Percentiles rank a stretch among this genome's conserved stretches.
phyloP scores from a whole-genome alignment of 2,888 invertebrate species.

The Leptinotarsa peninsularis region DNA sequence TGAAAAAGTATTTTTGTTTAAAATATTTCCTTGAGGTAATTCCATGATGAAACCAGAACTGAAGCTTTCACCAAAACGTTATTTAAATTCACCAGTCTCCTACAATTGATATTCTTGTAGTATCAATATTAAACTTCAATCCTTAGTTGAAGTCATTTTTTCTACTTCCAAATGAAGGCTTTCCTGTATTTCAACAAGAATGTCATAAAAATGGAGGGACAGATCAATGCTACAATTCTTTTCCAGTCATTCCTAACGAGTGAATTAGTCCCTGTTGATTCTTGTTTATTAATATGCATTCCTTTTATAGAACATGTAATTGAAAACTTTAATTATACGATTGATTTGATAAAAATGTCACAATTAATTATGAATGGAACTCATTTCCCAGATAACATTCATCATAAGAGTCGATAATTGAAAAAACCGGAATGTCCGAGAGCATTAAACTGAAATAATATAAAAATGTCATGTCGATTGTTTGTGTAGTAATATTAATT shows the following conservation, averaged over 20 bases:
- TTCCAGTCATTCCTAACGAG: not conserved
- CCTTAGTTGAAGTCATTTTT: not conserved
- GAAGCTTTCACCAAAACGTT: not conserved
- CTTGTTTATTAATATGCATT: constrained; percentile 4
- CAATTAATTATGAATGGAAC: constrained; percentile 7
- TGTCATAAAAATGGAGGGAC: not conserved
- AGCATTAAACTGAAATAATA: constrained; percentile 7
- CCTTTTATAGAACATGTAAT: constrained; percentile 17
- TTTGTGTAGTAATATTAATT: not conserved
- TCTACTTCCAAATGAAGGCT: not conserved
- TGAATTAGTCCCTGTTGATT: constrained; percentile 3
- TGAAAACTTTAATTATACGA: constrained; percentile 12
- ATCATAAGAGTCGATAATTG: not conserved
- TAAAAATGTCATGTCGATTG: not conserved
- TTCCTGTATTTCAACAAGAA: not conserved
- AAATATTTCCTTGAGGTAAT: no score
- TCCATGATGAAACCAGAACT: no score
- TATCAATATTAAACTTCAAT: not conserved
- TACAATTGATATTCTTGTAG: not conserved
- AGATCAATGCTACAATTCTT: constrained; percentile 11
- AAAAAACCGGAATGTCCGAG: not conserved
- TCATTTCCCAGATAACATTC: not conserved
- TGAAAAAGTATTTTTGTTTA: no score
- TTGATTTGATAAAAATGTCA: constrained; percentile 10
- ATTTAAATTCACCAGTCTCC: not conserved